These are phyloP conservation scores for Hesperophylax magnus DNA, from an alignment of 1,140 invertebrate species.

Conservation along the genomic window DNA sequence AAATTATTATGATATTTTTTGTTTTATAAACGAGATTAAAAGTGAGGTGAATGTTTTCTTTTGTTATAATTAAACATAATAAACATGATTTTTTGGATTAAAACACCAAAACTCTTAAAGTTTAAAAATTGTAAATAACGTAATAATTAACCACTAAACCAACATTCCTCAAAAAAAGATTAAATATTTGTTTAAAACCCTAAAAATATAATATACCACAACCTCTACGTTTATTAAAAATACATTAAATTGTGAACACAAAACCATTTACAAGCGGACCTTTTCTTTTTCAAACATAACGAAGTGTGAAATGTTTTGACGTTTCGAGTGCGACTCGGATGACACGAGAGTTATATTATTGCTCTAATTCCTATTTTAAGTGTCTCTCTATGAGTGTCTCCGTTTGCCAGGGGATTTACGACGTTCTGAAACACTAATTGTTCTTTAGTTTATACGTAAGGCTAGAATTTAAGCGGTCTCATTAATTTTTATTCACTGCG, in stretches of 20 bases:
- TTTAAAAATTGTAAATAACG: too few species aligned
- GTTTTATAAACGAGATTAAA: too few species aligned
- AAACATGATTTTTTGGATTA: too few species aligned
- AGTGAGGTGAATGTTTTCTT: too few species aligned
- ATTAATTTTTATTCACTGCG: slow-evolving; percentile 34
- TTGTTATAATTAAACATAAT: too few species aligned
- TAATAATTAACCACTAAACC: too few species aligned
- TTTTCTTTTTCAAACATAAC: not conserved
- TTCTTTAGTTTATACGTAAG: slow-evolving; percentile 31
- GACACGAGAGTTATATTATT: slow-evolving; percentile 16
- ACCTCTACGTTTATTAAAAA: not conserved
- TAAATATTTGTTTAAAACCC: too few species aligned
- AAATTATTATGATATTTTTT: too few species aligned
- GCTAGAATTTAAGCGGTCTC: slow-evolving; percentile 32
- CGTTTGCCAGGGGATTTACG: slow-evolving; percentile 24
- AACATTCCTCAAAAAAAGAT: too few species aligned
- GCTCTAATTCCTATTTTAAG: not conserved
- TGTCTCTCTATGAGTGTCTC: not conserved
- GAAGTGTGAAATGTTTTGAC: slow-evolving; percentile 26
- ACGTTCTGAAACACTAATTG: slow-evolving; percentile 38
- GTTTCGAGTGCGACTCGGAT: not conserved
- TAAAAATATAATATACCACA: too few species aligned
- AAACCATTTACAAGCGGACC: not conserved
- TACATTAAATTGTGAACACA: not conserved
- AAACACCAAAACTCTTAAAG: too few species aligned